A percentile compares a stretch with the other conserved stretches of the same genome.
phyloP scores from a whole-genome alignment of 2,888 invertebrate species.

The Cataglyphis cursor region DNA sequence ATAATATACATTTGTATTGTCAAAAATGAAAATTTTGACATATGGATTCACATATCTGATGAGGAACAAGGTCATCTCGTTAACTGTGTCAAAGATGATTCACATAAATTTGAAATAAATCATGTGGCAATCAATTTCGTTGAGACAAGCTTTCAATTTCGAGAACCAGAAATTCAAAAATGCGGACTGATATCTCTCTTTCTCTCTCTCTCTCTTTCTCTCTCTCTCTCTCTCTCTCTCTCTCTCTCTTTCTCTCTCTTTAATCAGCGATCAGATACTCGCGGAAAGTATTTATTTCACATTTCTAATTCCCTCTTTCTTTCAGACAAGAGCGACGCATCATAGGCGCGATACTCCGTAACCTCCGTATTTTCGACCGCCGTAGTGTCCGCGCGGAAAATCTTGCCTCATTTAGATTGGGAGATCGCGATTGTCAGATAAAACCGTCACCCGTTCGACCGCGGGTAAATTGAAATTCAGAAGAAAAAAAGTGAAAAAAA shows the following conservation, averaged over 20 bases:
- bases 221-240: neutral
- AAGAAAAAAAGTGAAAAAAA: slow-evolving; percentile 53
- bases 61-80: neutral
- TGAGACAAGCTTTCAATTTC: neutral
- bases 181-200: slow-evolving; percentile 24
- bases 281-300: slow-evolving; percentile 13
- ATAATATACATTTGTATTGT: too few species aligned
- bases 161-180: neutral
- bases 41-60: neutral
- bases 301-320: neutral
- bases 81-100: neutral
- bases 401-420: slow-evolving; percentile 14
- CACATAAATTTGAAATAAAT: neutral
- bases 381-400: slow-evolving; percentile 28
- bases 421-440: slow-evolving; percentile 63
- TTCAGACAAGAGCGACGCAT: slow-evolving; percentile 6
- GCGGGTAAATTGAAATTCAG: slow-evolving; percentile 72
- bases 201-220: too few species aligned
- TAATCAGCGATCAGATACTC: slow-evolving; percentile 23
- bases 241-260: too few species aligned
- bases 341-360: slow-evolving; percentile 14
- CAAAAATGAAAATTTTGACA: too few species aligned
- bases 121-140: neutral
- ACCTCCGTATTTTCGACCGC: neutral
- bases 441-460: slow-evolving; percentile 54